Base-by-base conservation (phyloP, 2,113 vertebrate species). In the Leptobrachium leishanense region DNA sequence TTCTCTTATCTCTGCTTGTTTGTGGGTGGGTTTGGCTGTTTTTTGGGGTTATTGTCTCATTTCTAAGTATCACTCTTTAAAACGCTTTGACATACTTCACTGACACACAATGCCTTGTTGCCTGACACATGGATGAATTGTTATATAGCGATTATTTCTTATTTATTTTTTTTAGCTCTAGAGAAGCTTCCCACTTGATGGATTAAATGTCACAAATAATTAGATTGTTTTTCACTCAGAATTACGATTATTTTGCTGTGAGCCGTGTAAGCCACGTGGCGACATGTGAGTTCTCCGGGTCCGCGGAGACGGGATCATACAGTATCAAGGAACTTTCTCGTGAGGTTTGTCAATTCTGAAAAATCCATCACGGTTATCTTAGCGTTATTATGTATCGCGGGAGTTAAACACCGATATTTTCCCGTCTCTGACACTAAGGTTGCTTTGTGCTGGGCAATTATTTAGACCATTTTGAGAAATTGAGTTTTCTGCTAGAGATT, bases 151-250 rank as follows among this genome's bases (percentile, higher is more conserved):
- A 1, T 50, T 50, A 5, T 50, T 50, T 4, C 43, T 81, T 31
- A 31, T 31, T 31, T 31, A 31, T 86, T 88, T 88, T 85, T 46
- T 75, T 85, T 87, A 88, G 66, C 86, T 87, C 85, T 85, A 41
- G 81, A 88, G 85, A 90, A 86, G 83, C 82, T 86, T 86, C 86
- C 78, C 79, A 87, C 84, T 86, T 88, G 87, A 89, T 87, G 84
- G 83, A 89, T 90, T 85, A 88, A 89, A 87, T 88, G 87, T 85
- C 87, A 89, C 82, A 82, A 86, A 90, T 90, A 90, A 90, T 90
- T 89, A 87, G 86, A 88, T 85, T 86, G 84, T 64, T 67, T 82
- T 85, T 74, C 64, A 82, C 77, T 84, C 83, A 81, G 84, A 88
- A 88, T 90, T 88, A 87, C 84, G 77, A 82, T 87, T 88, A 84